These are phyloP conservation scores for Siderastrea siderea DNA, from an alignment of 92 coral and sea anemone species.

Conservation along the genomic window DNA sequence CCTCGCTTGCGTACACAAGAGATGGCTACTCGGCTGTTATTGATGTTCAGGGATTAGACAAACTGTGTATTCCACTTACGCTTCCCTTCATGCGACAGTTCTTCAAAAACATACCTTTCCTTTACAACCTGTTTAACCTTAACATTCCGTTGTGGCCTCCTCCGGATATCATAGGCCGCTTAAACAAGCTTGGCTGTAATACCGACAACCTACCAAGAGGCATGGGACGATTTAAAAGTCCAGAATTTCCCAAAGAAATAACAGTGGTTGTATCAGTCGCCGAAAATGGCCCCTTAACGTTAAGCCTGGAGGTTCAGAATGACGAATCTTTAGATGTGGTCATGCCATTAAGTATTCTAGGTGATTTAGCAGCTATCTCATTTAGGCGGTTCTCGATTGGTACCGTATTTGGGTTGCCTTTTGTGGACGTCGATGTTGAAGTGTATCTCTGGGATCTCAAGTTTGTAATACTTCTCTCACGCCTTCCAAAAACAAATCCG, in stretches of 20 bases:
- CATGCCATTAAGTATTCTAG: constrained; percentile 13
- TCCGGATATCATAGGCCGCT: constrained; percentile 47
- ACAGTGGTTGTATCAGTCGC: constrained; percentile 40
- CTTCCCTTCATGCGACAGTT: constrained; percentile 51
- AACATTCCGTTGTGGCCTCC: constrained; percentile 81
- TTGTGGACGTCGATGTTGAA: constrained; percentile 63
- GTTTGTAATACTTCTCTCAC: constrained; percentile 62
- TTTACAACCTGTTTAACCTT: constrained; percentile 28
- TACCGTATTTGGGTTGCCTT: constrained; percentile 67
- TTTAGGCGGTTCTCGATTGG: constrained; percentile 70
- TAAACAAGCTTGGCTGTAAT: constrained; percentile 53
- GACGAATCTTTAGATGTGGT: constrained; percentile 57
- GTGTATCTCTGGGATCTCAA: constrained; percentile 63
- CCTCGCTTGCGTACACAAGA: constrained; percentile 59
- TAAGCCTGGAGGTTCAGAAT: constrained; percentile 64
- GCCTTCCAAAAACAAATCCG: constrained; percentile 65
- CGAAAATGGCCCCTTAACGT: constrained; percentile 61
- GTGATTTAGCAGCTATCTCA: constrained; percentile 48
- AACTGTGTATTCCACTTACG: constrained; percentile 63
- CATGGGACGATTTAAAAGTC: constrained; percentile 56
- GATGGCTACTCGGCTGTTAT: constrained; percentile 61
- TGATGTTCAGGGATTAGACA: constrained; percentile 67
- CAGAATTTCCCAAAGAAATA: constrained; percentile 64
- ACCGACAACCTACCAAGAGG: constrained; percentile 67
- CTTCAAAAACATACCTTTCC: constrained; percentile 56